Conservation (phyloP, 2,797 vertebrate species). For the Leptatherina wallacei region DNA sequence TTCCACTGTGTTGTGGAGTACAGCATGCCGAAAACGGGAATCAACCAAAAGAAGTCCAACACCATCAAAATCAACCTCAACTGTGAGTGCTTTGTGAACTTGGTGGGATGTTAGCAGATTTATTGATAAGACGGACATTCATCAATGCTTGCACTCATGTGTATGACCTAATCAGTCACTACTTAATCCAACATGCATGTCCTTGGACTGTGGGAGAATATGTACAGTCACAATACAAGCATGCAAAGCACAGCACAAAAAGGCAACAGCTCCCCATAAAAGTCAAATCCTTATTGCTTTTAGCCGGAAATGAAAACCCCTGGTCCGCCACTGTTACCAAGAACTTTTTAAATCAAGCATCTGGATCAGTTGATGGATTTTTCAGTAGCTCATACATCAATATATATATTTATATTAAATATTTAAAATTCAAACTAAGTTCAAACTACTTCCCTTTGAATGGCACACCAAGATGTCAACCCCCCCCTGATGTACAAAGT, state of each 20-base stretch:
- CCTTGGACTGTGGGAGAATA: background rate
- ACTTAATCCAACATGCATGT: background rate
- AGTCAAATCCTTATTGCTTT: background rate
- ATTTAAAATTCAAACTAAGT: too few species aligned
- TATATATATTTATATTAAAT: too few species aligned
- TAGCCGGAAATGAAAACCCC: too few species aligned
- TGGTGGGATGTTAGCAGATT: background rate
- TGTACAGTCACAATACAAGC: background rate
- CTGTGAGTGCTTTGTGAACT: constrained; percentile 83
- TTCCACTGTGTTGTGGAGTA: constrained; percentile 87
- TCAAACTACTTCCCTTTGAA: too few species aligned
- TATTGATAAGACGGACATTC: background rate
- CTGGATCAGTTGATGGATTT: background rate
- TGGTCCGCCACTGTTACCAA: background rate
- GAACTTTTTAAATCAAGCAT: background rate
- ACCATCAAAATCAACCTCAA: constrained; percentile 84
- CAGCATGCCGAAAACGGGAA: constrained; percentile 68
- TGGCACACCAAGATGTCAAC: background rate
- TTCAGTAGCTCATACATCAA: background rate
- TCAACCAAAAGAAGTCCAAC: constrained; percentile 72
- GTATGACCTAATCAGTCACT: background rate
- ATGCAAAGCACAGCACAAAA: background rate
- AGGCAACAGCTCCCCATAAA: background rate
- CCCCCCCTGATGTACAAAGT: background rate
- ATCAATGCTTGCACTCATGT: background rate